Conservation (phyloP, 2,888 invertebrate species). For the Cantharis lateralis region DNA sequence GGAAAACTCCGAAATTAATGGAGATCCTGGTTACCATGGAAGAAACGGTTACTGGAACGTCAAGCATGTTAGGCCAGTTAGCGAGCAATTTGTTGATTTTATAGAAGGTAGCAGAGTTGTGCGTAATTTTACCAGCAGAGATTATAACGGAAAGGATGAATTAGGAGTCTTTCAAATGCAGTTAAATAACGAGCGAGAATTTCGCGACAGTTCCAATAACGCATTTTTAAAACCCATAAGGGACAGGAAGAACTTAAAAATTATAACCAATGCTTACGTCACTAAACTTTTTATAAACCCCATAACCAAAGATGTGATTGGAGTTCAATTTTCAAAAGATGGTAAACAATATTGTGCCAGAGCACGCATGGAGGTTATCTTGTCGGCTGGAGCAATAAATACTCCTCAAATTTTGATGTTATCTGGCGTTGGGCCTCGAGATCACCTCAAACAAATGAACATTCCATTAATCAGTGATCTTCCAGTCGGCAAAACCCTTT, state of each 20-base stretch:
- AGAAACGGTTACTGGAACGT: background rate
- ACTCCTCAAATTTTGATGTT: conserved; percentile 91
- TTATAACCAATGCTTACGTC: conserved; percentile 60
- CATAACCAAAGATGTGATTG: background rate
- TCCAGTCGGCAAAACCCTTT: conserved; percentile 73
- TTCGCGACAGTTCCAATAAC: background rate
- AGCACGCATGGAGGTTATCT: conserved; percentile 79
- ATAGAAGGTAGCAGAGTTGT: conserved; percentile 61
- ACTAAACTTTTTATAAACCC: conserved; percentile 40
- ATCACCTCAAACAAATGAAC: conserved; percentile 72
- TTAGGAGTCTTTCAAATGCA: conserved; percentile 65
- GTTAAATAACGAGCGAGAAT: conserved; percentile 42
- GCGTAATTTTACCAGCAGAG: conserved; percentile 47
- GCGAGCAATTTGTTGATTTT: conserved; percentile 63
- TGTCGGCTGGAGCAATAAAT: conserved; percentile 88
- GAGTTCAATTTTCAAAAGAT: background rate
- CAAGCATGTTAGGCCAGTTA: background rate
- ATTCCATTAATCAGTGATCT: conserved; percentile 75
- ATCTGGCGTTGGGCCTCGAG: conserved; percentile 76
- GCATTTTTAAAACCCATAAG: conserved; percentile 45
- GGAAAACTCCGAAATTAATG: background rate
- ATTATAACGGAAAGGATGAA: conserved; percentile 66
- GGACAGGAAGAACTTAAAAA: conserved; percentile 60
- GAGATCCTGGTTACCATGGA: conserved; percentile 5
- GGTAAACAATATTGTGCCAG: conserved; percentile 51